phyloP scores from a whole-genome alignment of 64 coral and sea anemone species.

The Stichodactyla helianthus region DNA sequence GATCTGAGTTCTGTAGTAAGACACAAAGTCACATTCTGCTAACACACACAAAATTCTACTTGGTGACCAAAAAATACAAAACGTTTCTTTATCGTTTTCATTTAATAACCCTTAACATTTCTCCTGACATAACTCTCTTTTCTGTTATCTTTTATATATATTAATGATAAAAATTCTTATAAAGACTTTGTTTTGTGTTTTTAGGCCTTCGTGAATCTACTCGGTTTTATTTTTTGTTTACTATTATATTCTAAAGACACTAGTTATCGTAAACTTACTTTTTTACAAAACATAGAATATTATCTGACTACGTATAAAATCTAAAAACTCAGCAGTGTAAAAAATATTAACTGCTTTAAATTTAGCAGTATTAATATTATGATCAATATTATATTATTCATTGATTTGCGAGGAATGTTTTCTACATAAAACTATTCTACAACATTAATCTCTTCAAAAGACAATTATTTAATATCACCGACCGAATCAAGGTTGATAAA shows the following conservation, averaged over 20 bases:
- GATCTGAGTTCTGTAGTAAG: not conserved
- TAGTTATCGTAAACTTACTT: not conserved
- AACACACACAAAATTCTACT: not conserved
- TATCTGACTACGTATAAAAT: conserved; percentile 12
- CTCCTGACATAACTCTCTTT: not conserved
- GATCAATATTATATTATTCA: conserved; percentile 2
- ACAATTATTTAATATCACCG: not conserved
- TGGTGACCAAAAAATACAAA: not conserved
- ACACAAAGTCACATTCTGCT: not conserved
- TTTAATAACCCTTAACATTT: not conserved
- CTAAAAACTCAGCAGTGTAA: conserved; percentile 8
- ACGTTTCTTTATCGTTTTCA: not conserved
- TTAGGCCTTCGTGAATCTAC: not conserved
- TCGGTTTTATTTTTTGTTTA: not conserved
- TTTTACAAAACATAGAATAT: conserved; percentile 24
- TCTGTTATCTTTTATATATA: not conserved
- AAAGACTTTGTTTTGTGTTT: conserved; percentile 14
- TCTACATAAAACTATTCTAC: conserved; percentile 9
- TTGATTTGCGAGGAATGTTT: conserved; percentile 4
- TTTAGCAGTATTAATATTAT: conserved; percentile 9
- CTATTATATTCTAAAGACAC: conserved; percentile 19
- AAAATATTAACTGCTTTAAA: not conserved
- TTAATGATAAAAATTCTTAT: conserved; percentile 24
- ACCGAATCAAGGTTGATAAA: not conserved
- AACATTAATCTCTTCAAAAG: not conserved